Conservation (phyloP, 2,888 invertebrate species). For the Eilema caniola region DNA sequence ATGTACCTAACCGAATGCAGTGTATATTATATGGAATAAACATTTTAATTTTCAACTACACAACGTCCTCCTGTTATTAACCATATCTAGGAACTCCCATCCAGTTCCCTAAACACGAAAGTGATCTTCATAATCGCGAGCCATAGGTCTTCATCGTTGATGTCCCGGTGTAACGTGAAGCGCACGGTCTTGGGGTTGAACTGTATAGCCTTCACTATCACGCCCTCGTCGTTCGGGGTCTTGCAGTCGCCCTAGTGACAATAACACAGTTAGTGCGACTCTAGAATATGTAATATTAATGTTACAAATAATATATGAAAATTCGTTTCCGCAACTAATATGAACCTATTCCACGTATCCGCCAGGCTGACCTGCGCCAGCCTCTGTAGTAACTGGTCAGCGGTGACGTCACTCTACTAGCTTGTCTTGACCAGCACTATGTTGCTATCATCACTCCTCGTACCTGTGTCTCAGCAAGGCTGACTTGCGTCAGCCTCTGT, state of each 20-base stretch:
- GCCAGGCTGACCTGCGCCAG: constrained; percentile 77
- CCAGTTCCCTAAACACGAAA: constrained; percentile 89
- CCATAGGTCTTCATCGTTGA: constrained; percentile 89
- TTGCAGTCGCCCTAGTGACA: constrained; percentile 75
- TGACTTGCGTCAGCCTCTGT: no score
- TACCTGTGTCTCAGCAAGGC: no score
- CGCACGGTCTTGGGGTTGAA: constrained; percentile 88
- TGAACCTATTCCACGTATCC: no score
- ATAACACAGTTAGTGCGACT: neutral
- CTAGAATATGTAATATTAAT: no score
- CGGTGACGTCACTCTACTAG: constrained; percentile 80
- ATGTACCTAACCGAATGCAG: no score
- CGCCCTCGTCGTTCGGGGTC: constrained; percentile 75
- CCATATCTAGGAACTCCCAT: constrained; percentile 50
- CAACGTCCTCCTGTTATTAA: no score
- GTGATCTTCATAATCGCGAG: constrained; percentile 90
- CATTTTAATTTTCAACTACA: no score
- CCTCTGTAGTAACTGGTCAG: constrained; percentile 73
- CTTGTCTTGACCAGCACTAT: constrained; percentile 90
- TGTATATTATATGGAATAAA: no score
- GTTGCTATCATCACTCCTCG: constrained; percentile 89
- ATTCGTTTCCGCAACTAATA: no score
- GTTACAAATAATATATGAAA: no score
- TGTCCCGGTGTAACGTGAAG: constrained; percentile 91
- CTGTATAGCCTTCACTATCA: constrained; percentile 88